Percentiles rank a stretch among this genome's conserved stretches.
Conservation (phyloP, 2,888 invertebrate genomes). For the Cabera pusaria region DNA sequence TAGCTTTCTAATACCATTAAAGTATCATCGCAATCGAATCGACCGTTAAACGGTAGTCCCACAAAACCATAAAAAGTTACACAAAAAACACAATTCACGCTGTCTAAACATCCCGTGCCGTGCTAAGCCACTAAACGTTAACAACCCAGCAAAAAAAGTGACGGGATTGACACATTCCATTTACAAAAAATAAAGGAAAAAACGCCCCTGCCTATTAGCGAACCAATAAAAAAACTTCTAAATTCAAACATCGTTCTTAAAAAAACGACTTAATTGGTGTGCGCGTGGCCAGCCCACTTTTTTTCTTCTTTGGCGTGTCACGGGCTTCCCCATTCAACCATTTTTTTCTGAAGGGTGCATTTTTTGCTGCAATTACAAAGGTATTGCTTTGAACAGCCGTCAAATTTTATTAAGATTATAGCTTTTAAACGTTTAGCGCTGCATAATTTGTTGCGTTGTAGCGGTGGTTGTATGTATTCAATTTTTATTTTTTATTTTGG, state of each 20-base stretch:
- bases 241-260: conserved; percentile 49
- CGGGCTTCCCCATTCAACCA: conserved; percentile 43
- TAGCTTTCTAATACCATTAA: conserved; percentile 40
- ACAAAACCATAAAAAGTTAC: conserved; percentile 39
- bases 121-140: conserved; percentile 63
- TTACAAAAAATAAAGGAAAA: conserved; percentile 57
- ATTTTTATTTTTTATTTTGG: too few relatives aligned
- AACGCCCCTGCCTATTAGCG: conserved; percentile 62
- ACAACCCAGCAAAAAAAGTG: conserved; percentile 50
- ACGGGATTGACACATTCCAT: conserved; percentile 62
- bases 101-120: conserved; percentile 65
- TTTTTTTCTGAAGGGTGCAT: conserved; percentile 58
- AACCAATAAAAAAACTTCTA: conserved; percentile 70
- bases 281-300: conserved; percentile 71
- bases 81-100: conserved; percentile 28
- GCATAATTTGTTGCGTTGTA: conserved; percentile 42
- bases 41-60: conserved; percentile 67
- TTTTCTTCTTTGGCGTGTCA: conserved; percentile 47
- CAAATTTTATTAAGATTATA: conserved; percentile 69
- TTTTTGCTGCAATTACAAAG: conserved; percentile 71
- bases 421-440: conserved; percentile 52
- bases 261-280: conserved; percentile 74
- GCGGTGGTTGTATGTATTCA: too few relatives aligned
- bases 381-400: conserved; percentile 41
- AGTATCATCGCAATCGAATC: conserved; percentile 45